A percentile compares a stretch with the other conserved stretches of the same genome.
Evolutionary conservation across 2,113 vertebrate genomes (phyloP).

Genomic region (Alethe castanea): DNA sequence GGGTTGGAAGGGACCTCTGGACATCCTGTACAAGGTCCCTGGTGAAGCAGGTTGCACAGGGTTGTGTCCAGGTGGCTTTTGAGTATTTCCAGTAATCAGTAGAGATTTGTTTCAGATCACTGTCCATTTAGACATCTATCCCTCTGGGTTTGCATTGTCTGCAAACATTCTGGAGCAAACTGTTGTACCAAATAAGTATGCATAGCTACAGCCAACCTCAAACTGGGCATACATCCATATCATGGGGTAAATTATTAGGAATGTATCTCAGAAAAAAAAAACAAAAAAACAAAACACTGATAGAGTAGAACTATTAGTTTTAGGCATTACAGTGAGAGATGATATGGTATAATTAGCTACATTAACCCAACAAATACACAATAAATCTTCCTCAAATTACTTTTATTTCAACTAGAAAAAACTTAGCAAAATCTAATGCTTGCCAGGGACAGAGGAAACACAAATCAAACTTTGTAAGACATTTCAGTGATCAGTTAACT

Average conservation of each 20-base stretch:
- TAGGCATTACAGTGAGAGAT: not conserved
- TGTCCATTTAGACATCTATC: not conserved
- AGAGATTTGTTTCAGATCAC: not conserved
- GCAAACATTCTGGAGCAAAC: not conserved
- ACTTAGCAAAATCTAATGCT: not conserved
- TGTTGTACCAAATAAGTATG: not conserved
- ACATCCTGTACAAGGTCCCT: rapidly evolving
- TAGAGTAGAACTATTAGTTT: not conserved
- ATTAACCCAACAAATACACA: not conserved
- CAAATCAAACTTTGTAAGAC: not conserved
- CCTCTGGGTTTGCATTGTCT: not conserved
- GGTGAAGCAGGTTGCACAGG: not conserved
- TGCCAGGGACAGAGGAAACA: not conserved
- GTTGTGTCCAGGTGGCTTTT: not conserved
- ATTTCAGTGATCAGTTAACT: not conserved
- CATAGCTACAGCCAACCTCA: not conserved
- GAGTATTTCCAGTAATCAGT: not conserved
- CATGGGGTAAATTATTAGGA: not conserved
- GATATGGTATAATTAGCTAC: not conserved
- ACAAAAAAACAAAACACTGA: not conserved
- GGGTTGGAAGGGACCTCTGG: not conserved
- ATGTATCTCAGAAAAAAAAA: not conserved
- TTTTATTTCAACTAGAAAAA: not conserved
- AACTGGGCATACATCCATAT: not conserved
- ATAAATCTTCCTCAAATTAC: not conserved